Evolutionary conservation across 2,888 invertebrate species (phyloP).

Genomic region (Ligdia adustata): DNA sequence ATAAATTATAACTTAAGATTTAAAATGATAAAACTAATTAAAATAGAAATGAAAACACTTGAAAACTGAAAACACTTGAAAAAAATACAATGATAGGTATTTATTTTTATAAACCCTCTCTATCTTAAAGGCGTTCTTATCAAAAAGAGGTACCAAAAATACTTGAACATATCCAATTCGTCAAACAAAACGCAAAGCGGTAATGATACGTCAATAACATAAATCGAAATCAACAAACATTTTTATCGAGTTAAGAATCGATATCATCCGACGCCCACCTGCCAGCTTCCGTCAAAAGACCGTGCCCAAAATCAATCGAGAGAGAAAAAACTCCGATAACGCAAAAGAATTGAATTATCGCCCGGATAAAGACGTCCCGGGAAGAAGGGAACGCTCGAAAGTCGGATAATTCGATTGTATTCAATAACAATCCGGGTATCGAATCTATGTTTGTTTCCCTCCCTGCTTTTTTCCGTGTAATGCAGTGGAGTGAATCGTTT

Average conservation of each 20-base stretch:
- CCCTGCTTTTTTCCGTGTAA: slow-evolving; percentile 42
- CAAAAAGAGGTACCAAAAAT: slow-evolving; percentile 10
- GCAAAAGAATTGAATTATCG: slow-evolving; percentile 82
- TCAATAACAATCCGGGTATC: slow-evolving; percentile 74
- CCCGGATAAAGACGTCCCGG: slow-evolving; percentile 67
- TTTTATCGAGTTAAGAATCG: slow-evolving; percentile 26
- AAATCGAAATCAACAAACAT: slow-evolving; percentile 14
- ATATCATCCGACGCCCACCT: slow-evolving; percentile 23
- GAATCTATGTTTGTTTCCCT: slow-evolving; percentile 59
- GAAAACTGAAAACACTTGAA: too few species aligned
- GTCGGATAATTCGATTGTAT: slow-evolving; percentile 77
- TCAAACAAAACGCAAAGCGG: slow-evolving; percentile 18
- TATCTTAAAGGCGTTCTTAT: not conserved
- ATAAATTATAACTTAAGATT: too few species aligned
- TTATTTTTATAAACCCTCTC: too few species aligned
- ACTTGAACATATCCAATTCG: slow-evolving; percentile 16
- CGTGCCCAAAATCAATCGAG: slow-evolving; percentile 68
- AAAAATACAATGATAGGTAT: too few species aligned
- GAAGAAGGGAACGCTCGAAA: slow-evolving; percentile 44
- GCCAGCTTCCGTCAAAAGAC: slow-evolving; percentile 33
- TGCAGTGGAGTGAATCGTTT: slow-evolving; percentile 57
- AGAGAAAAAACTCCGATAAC: slow-evolving; percentile 71
- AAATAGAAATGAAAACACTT: too few species aligned
- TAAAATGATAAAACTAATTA: too few species aligned
- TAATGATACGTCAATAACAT: slow-evolving; percentile 18